Evolutionary conservation across 1,140 invertebrate genomes (phyloP).

Genomic region (Macrosteles quadrilineatus): DNA sequence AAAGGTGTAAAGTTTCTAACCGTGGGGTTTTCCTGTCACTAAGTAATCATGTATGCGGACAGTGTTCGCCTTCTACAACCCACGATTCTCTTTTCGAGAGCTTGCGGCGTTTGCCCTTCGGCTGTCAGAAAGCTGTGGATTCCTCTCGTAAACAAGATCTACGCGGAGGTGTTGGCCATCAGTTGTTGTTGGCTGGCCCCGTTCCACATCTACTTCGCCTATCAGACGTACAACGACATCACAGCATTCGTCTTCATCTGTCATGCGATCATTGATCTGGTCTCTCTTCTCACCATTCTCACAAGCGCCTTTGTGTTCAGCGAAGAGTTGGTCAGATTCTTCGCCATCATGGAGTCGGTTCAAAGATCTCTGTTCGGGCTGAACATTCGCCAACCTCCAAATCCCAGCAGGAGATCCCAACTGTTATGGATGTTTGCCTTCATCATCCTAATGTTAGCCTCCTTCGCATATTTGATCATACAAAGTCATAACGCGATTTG

Average conservation of each 20-base stretch:
- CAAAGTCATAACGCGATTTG: no score
- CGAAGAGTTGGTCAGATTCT: neutral
- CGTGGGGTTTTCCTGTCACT: no score
- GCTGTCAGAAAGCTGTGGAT: neutral
- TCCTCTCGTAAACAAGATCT: neutral
- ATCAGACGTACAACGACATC: neutral
- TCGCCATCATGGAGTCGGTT: neutral
- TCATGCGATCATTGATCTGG: neutral
- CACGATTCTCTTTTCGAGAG: neutral
- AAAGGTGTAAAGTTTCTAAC: no score
- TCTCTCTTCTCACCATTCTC: neutral
- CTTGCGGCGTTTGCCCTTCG: neutral
- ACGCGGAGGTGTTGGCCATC: neutral
- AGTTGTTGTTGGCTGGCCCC: neutral
- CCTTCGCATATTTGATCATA: no score
- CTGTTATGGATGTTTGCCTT: neutral
- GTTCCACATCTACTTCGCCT: no score
- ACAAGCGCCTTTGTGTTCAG: neutral
- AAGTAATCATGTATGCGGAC: neutral
- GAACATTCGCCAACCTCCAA: conserved; percentile 2
- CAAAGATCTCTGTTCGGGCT: neutral
- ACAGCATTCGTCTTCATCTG: neutral
- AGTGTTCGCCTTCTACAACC: neutral
- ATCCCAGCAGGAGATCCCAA: neutral
- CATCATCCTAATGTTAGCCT: no score